Evolutionary conservation across 2,888 invertebrate species (phyloP), one percentile per base, ranked within the genome.

Genomic region (Dusona sp.): DNA sequence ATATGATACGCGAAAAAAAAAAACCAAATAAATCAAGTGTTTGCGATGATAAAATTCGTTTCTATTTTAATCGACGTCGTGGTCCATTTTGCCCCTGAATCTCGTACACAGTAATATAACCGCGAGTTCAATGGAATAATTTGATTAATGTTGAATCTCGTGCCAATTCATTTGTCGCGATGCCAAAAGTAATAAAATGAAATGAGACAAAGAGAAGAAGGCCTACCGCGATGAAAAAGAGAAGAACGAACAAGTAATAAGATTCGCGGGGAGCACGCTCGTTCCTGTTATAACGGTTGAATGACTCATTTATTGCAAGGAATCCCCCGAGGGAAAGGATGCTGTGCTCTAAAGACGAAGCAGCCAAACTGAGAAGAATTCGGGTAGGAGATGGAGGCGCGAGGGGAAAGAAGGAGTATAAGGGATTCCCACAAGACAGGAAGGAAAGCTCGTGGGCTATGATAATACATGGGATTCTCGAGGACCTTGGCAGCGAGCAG

Each of bases 401-500:
- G n/a, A n/a, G 73, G 42, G 36, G 11, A 42, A 61, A 22, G 13
- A 54, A 54, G 42, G n/a, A 36, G 73, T 29, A 33, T 16, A 48
- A 36, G 33, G 48, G 64, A 65, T 65, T 77, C 80, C 72, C 70
- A 13, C 70, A 29, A 54, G 85, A 79, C 67, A 67, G 82, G 72
- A 54, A 72, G 81, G 77, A 72, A 68, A 42, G 74, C 82, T 74
- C 42, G 72, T 42, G 78, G 48, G 73, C 68, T 79, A 64, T n/a
- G 82, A 79, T 85, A 85, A 85, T 75, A 82, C 79, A 83, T 85
- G 85, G 70, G 79, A 79, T 85, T 82, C 79, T 85, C 74, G 74
- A 83, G 82, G 64, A 74, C 74, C 82, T 79, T 85, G 85, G 79
- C 82, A 83, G 19, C 82, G 54, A 51, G 45, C 68, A 36, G 57